Evolutionary conservation across 2,888 invertebrate genomes (phyloP).

Genomic region (Aradus depressus): DNA sequence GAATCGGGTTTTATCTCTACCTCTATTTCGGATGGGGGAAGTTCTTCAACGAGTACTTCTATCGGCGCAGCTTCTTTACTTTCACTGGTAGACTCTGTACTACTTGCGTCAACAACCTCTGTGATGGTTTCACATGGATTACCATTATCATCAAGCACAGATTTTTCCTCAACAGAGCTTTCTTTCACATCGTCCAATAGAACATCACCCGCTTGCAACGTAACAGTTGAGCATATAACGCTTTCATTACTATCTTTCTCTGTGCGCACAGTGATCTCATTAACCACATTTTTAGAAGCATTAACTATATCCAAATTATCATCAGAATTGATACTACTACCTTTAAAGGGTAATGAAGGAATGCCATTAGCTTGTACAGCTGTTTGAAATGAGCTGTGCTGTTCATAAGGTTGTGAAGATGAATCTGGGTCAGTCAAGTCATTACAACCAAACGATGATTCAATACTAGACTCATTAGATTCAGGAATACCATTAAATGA

Average conservation of each 20-base stretch:
- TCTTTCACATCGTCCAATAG: not conserved
- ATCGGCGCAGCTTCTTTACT: not conserved
- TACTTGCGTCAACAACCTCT: not conserved
- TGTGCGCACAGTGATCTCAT: conserved; percentile 7
- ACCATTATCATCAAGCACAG: conserved; percentile 3
- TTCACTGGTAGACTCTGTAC: not conserved
- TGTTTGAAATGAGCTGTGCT: not conserved
- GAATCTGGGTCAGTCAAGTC: conserved; percentile 21
- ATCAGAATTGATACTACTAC: not conserved
- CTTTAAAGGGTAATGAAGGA: not conserved
- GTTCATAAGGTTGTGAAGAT: conserved; percentile 12
- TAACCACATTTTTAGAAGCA: conserved; percentile 7
- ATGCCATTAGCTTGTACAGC: not conserved
- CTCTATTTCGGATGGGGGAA: not conserved
- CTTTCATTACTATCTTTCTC: conserved; percentile 20
- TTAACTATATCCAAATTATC: conserved; percentile 6
- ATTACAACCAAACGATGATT: conserved; percentile 21
- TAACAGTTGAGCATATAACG: conserved; percentile 17
- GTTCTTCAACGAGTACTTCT: too few relatives aligned
- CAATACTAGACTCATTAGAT: conserved; percentile 17
- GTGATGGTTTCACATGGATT: not conserved
- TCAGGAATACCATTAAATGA: conserved; percentile 29
- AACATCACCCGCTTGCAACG: not conserved
- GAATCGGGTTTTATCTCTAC: conserved; percentile 6
- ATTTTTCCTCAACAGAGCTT: not conserved